Base-by-base conservation (phyloP, 1,140 invertebrate genomes). In the Spodoptera frugiperda region DNA sequence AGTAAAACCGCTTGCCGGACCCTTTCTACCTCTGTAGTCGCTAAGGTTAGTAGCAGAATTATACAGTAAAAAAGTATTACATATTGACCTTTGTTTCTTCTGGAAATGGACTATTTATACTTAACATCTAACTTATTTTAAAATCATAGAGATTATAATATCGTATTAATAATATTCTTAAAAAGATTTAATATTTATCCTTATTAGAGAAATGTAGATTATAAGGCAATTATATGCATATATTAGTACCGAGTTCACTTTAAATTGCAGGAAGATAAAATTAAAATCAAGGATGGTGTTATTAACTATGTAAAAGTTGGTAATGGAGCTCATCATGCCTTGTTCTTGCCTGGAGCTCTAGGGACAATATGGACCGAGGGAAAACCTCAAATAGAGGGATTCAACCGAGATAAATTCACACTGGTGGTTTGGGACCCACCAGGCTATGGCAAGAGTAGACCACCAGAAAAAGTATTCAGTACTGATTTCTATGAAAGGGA, bases 361-460 rank as follows among this genome's bases (percentile, higher is more conserved):
- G 97, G 96, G 30, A 96, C 95, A 11, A 96, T 96, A 49, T 97
- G 96, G 95, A 97, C 96, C 1, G 97, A 98, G 87, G 98, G 98
- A 84, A 96, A 95, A 78, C 97, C 97, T 0, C 97, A 98, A 94
- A 94, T 98, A 9, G 95, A 96, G 79, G 94, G 95, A 12, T 91
- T 98, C 14, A 94, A 97, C 79, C 93, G 93, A 78, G 93, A 96
- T 0, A 96, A 97, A 79, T 96, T 97, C 74, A 97, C 96, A 9
- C 81, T 98, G 11, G 94, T 98, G n/a, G 96, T 95, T 0, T 98
- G 97, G 97, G 98, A 98, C 93, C 97, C 98, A 4, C 97, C 97
- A 2, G 98, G 98, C 1, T 98, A 98, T 94, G 98, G 98, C 9
- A 96, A 96, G 73, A 98, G 97, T 81, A 95, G 96, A 78, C 98